Evolutionary conservation across 2,113 vertebrate genomes (phyloP).

Genomic region (Dipodomys spectabilis): DNA sequence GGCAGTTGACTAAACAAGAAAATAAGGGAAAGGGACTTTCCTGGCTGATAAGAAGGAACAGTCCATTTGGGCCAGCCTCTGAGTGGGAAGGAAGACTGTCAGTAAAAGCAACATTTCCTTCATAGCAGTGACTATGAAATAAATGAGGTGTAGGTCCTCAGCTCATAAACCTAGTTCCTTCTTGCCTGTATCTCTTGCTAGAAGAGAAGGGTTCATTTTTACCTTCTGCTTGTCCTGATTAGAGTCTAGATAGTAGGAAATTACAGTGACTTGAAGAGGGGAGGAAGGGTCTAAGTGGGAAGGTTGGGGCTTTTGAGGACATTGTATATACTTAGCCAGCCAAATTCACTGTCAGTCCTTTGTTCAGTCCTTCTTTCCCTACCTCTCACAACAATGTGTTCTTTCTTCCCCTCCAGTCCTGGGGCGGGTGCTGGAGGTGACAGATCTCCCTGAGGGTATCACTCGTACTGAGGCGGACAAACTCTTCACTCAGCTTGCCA

Average conservation of each 20-base stretch:
- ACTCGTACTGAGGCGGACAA: slow-evolving; percentile 96
- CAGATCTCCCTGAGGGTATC: slow-evolving; percentile 97
- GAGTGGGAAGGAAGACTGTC: neutral
- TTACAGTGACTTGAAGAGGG: neutral
- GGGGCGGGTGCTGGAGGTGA: slow-evolving; percentile 97
- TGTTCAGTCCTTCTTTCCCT: neutral
- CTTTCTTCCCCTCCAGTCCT: slow-evolving; percentile 87
- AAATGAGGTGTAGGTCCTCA: neutral
- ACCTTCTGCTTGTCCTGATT: neutral
- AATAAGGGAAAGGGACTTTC: slow-evolving; percentile 14
- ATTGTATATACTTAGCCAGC: neutral
- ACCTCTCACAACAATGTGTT: slow-evolving; percentile 14
- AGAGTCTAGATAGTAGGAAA: neutral
- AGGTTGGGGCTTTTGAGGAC: neutral
- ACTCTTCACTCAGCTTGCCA: slow-evolving; percentile 97
- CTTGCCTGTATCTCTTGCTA: neutral
- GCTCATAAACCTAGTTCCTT: neutral
- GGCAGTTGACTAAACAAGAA: slow-evolving; percentile 50
- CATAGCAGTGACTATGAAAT: neutral
- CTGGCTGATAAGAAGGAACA: neutral
- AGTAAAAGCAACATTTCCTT: slow-evolving; percentile 14
- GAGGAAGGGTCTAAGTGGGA: neutral
- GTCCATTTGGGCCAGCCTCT: neutral
- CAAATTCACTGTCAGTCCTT: neutral
- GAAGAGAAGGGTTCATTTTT: neutral